Conservation (phyloP, 1,140 invertebrate genomes). For the Meteorus sp. region DNA sequence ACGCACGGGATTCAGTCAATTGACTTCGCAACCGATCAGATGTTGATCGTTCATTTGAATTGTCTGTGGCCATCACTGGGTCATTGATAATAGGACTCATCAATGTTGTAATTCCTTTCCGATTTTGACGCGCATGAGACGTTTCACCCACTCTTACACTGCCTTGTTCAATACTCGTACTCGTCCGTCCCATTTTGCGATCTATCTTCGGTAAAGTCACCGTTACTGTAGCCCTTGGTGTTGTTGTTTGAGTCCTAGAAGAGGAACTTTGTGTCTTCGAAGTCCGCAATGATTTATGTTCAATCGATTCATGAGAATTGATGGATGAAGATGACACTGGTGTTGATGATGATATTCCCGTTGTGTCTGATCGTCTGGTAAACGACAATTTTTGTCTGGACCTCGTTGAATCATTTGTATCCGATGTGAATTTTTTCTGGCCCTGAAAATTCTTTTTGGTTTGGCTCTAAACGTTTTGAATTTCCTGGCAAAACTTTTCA, state of each 20-base stretch:
- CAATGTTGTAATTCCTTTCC: background rate
- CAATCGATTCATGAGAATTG: conserved; percentile 11
- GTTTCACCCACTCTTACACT: conserved; percentile 8
- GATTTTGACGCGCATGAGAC: conserved; percentile 1
- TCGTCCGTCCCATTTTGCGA: conserved; percentile 7
- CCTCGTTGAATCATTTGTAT: conserved; percentile 41
- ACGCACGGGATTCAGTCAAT: too few relatives aligned
- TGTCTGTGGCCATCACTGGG: too few relatives aligned
- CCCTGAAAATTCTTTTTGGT: conserved; percentile 51
- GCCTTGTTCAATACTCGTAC: conserved; percentile 16
- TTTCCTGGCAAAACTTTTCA: conserved; percentile 4
- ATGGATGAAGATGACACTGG: conserved; percentile 19
- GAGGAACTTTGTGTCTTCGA: conserved; percentile 13
- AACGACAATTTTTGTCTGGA: conserved; percentile 47
- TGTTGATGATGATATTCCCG: conserved; percentile 30
- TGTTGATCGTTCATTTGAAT: too few relatives aligned
- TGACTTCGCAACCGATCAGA: too few relatives aligned
- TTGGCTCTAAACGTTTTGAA: conserved; percentile 27
- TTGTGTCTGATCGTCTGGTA: background rate
- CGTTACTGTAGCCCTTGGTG: background rate
- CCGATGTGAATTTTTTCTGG: conserved; percentile 39
- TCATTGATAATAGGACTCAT: too few relatives aligned
- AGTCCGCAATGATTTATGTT: background rate
- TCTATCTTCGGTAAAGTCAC: conserved; percentile 12
- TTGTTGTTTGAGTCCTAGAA: background rate